Conservation (phyloP, 1,140 invertebrate species). For the Leptestheria dahalacensis region DNA sequence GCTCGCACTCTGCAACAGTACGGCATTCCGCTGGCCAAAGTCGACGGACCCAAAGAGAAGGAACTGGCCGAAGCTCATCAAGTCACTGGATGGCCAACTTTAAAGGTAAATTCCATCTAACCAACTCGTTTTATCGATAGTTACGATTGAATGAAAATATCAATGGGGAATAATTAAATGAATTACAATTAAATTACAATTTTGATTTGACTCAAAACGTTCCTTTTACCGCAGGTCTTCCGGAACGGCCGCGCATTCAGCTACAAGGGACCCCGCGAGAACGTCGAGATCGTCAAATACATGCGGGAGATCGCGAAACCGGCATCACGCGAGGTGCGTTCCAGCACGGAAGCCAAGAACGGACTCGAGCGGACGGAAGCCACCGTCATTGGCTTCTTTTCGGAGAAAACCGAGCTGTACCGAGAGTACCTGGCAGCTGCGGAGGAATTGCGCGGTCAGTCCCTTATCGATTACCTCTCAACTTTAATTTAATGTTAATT, state of each 20-base stretch:
- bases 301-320: conserved; percentile 38
- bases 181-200: background rate
- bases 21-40: conserved; percentile 33
- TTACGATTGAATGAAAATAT: too few relatives aligned
- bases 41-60: conserved; percentile 32
- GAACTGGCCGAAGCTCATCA: conserved; percentile 29
- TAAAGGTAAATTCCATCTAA: conserved; percentile 20
- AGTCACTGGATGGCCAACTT: conserved; percentile 34
- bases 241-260: conserved; percentile 33
- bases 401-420: conserved; percentile 29
- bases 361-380: conserved; percentile 32
- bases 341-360: conserved; percentile 29
- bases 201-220: too few relatives aligned
- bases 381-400: conserved; percentile 41
- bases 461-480: too few relatives aligned
- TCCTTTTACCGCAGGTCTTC: conserved; percentile 26
- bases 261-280: conserved; percentile 35
- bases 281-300: conserved; percentile 30
- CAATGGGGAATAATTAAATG: background rate
- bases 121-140: too few relatives aligned
- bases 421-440: conserved; percentile 36
- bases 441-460: conserved; percentile 31
- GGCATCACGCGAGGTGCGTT: conserved; percentile 31
- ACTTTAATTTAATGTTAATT: background rate
- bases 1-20: conserved; percentile 28